Conservation (phyloP, 1,140 invertebrate genomes). For the Copidosoma floridanum region DNA sequence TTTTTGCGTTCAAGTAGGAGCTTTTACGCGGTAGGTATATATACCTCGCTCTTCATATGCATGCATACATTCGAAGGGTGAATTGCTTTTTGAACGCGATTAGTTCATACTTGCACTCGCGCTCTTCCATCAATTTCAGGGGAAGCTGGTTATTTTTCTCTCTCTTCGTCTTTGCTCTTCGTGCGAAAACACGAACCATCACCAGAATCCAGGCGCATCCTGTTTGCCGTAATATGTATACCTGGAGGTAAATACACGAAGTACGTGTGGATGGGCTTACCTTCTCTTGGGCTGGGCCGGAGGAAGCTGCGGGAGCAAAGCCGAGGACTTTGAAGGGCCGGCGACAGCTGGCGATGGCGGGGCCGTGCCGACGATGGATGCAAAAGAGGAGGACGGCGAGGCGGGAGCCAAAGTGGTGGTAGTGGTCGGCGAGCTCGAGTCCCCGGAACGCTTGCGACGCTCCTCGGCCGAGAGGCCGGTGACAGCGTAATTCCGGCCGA, state of each 20-base stretch:
- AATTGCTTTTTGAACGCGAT: too few relatives aligned
- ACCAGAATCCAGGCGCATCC: not conserved
- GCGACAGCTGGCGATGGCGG: not conserved
- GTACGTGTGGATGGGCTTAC: constrained; percentile 31
- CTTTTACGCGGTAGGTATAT: too few relatives aligned
- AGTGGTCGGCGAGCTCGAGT: constrained; percentile 24
- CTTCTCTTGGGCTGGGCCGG: constrained; percentile 38
- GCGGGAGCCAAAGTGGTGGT: constrained; percentile 21
- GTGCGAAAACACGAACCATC: too few relatives aligned
- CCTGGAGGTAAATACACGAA: too few relatives aligned
- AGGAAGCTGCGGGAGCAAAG: constrained; percentile 13
- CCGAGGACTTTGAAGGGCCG: not conserved
- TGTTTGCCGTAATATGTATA: too few relatives aligned
- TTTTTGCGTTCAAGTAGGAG: too few relatives aligned
- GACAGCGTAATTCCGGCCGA: constrained; percentile 38
- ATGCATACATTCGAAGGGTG: too few relatives aligned
- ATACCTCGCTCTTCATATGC: too few relatives aligned
- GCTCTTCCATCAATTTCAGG: too few relatives aligned
- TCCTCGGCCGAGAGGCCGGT: constrained; percentile 31
- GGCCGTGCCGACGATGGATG: not conserved
- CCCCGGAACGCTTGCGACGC: constrained; percentile 44
- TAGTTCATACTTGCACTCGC: too few relatives aligned
- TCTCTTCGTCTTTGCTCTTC: too few relatives aligned
- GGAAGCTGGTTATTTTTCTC: too few relatives aligned
- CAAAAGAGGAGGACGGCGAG: not conserved